A percentile compares a stretch with the other conserved stretches of the same genome.
These are phyloP conservation scores for Mionectes olivaceus DNA, from an alignment of 2,797 vertebrate genomes.

Conservation along the genomic window DNA sequence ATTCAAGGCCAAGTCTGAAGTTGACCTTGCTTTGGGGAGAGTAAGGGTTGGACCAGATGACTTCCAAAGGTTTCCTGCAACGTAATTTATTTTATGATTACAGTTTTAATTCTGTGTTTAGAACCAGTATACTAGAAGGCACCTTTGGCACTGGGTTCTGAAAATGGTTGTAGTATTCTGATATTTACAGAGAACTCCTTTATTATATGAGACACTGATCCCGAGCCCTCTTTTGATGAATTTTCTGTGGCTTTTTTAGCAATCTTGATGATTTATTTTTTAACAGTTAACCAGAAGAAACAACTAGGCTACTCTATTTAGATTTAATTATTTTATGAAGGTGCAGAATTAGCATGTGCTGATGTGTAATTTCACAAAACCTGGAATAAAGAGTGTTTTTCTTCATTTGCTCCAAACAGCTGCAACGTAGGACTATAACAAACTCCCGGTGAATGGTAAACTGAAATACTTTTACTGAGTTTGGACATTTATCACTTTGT, in stretches of 20 bases:
- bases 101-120: neutral
- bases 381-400: neutral
- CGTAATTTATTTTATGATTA: neutral
- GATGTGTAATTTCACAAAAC: neutral
- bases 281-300: neutral
- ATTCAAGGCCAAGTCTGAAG: neutral
- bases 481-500: neutral
- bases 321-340: neutral
- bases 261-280: neutral
- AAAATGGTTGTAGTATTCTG: neutral
- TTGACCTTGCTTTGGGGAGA: neutral
- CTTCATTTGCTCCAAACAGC: neutral
- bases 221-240: neutral
- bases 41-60: neutral
- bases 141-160: neutral
- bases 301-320: neutral
- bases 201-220: neutral
- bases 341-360: neutral
- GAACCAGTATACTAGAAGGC: neutral
- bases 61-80: neutral
- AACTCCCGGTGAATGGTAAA: neutral
- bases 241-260: neutral
- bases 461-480: neutral
- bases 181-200: neutral
- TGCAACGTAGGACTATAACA: neutral